Percentiles rank a stretch among this genome's conserved stretches.
phyloP scores from a whole-genome alignment of 2,888 invertebrate species.

The Apoda limacodes region DNA sequence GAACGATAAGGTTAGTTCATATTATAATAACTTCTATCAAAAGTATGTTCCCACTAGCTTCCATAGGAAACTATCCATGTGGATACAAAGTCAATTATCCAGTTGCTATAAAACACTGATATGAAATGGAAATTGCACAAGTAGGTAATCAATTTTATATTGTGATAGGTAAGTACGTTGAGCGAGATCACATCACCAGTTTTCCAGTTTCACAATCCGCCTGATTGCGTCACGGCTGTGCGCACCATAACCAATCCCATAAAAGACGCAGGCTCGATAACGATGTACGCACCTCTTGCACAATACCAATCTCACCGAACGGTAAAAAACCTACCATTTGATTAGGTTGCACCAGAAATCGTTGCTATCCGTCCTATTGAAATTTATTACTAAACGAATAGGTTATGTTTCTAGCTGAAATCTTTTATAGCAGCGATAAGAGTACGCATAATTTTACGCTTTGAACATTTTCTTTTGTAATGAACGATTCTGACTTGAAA shows the following conservation, averaged over 20 bases:
- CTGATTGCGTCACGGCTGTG: conserved; percentile 6
- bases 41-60: no score
- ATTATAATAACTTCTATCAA: no score
- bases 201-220: conserved; percentile 13
- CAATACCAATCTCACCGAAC: conserved; percentile 18
- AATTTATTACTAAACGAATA: conserved; percentile 32
- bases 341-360: conserved; percentile 15
- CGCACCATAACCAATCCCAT: conserved; percentile 22
- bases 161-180: neutral
- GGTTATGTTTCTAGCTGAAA: conserved; percentile 29
- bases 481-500: conserved; percentile 18
- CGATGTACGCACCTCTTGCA: conserved; percentile 25
- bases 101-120: neutral
- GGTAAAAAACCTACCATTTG: conserved; percentile 13
- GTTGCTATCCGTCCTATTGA: conserved; percentile 4
- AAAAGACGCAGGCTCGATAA: conserved; percentile 31
- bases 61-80: no score
- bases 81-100: no score
- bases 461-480: conserved; percentile 37
- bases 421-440: conserved; percentile 50
- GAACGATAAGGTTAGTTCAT: no score
- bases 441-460: conserved; percentile 52
- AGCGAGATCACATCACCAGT: conserved; percentile 4
- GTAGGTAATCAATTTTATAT: conserved; percentile 3
- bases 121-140: conserved; percentile 2